Evolutionary conservation across 2,888 invertebrate genomes (phyloP), one percentile per base, ranked within the genome.

Genomic region (Scrobipalpa costella): DNA sequence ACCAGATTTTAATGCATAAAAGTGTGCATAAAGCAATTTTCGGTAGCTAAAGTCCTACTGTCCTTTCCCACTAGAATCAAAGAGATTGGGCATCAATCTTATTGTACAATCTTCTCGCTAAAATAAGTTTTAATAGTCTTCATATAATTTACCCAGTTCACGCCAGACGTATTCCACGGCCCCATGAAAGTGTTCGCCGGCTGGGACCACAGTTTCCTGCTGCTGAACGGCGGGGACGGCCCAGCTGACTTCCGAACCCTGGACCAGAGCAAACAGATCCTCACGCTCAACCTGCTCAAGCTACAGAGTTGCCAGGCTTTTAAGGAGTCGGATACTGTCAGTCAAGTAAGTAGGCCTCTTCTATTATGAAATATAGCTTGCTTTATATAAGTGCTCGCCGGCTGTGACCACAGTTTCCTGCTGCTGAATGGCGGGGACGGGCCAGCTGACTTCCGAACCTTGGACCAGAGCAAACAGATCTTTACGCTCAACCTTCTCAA

Each of bases 381-480:
- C n/a, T n/a, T n/a, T n/a, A n/a, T n/a, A n/a, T n/a, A n/a, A n/a
- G n/a, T n/a, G n/a, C n/a, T n/a, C 76, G 94, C 95, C 33, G 98
- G 98, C 5, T 98, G 98, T 7, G 97, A 98, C 88, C 97, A 97
- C 78, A 97, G 97, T 73, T 96, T 98, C 80, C 94, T 96, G 7
- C 92, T 94, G 1, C 93, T 96, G 17, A 90, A 92, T 21, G 76
- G 78, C 2, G 86, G 85, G 11, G 83, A 74, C 47, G 76, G 87
- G 19, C 92, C 94, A 0, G 92, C 92, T 44, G 97, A 97, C 84
- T 94, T 92, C 73, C 92, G 97, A 58, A 71, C 87, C 2, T 90
- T 92, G 57, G 89, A 93, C 11, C 74, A 84, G 7, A 82, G 83
- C 19, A 93, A 93, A 63, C 96, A 96, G 86, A 95, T 98, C 68